Conservation (phyloP, 2,113 vertebrate genomes). For the Pachyramphus minor region DNA sequence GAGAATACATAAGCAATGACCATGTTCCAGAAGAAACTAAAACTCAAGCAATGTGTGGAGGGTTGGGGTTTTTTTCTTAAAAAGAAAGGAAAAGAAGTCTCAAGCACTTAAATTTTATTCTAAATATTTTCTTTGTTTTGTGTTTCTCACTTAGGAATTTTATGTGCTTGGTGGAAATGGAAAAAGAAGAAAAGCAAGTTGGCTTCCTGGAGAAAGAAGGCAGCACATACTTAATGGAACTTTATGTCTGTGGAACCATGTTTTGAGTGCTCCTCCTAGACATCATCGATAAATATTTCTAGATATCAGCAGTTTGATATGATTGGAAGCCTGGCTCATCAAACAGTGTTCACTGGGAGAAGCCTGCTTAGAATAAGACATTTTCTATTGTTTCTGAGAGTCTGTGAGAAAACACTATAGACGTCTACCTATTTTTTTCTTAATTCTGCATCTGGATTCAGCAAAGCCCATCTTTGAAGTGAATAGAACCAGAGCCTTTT, state of each 20-base stretch:
- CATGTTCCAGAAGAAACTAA: too few species aligned
- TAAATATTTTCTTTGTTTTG: not conserved
- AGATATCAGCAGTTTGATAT: not conserved
- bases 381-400: conserved; percentile 1
- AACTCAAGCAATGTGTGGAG: too few species aligned
- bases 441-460: conserved; percentile 41
- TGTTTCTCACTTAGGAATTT: conserved; percentile 51
- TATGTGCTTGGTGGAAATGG: conserved; percentile 38
- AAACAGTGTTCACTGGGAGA: conserved; percentile 24
- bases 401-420: conserved; percentile 39
- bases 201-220: conserved; percentile 39
- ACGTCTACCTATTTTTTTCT: conserved; percentile 7
- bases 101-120: not conserved
- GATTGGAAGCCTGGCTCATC: conserved; percentile 21
- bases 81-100: not conserved
- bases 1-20: too few species aligned
- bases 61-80: not conserved
- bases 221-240: not conserved
- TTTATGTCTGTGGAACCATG: not conserved
- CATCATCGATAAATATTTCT: not conserved
- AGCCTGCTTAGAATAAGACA: conserved; percentile 38
- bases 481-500: conserved; percentile 75
- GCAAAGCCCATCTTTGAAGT: conserved; percentile 58
- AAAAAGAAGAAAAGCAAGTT: conserved; percentile 55
- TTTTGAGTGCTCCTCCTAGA: conserved; percentile 31